phyloP scores from a whole-genome alignment of 1,140 invertebrate species.

The Pseudachorutes palmiensis region DNA sequence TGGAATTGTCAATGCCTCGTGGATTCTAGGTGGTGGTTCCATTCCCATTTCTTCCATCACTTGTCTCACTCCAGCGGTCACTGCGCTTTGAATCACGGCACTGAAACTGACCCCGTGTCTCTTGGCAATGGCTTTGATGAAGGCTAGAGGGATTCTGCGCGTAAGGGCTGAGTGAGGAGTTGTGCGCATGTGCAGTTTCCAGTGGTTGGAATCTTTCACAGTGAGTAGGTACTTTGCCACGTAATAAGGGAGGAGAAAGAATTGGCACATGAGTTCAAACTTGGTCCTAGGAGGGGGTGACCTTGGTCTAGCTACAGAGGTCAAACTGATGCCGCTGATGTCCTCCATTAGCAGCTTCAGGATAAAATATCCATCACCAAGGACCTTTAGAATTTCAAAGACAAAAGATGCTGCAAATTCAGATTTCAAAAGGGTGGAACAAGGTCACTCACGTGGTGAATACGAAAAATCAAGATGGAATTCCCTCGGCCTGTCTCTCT shows the following conservation, averaged over 20 bases:
- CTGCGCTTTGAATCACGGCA: slow-evolving; percentile 20
- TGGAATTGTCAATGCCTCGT: slow-evolving; percentile 26
- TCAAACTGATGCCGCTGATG: slow-evolving; percentile 20
- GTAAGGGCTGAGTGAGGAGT: slow-evolving; percentile 27
- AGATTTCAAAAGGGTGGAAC: too few relatives aligned
- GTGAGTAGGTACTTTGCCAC: slow-evolving; percentile 20
- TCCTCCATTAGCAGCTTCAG: slow-evolving; percentile 30
- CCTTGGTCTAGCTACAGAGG: slow-evolving; percentile 20
- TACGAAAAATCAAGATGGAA: slow-evolving; percentile 29
- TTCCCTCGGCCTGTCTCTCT: slow-evolving; percentile 10
- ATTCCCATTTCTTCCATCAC: slow-evolving; percentile 24
- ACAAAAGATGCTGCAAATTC: too few relatives aligned
- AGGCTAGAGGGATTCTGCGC: slow-evolving; percentile 13
- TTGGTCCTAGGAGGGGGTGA: background rate
- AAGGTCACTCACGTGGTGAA: too few relatives aligned
- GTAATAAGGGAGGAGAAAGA: slow-evolving; percentile 25
- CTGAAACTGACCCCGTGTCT: slow-evolving; percentile 27
- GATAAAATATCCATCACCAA: slow-evolving; percentile 31
- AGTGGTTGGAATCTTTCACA: slow-evolving; percentile 24
- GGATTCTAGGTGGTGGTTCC: slow-evolving; percentile 19
- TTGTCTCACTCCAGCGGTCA: slow-evolving; percentile 25
- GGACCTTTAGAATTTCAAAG: too few relatives aligned
- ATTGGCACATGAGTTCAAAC: slow-evolving; percentile 23
- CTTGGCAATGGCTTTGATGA: slow-evolving; percentile 33
- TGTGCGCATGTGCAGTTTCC: slow-evolving; percentile 16